phyloP scores from a whole-genome alignment of 37 sponge, comb jelly and placozoan genomes.

The Oopsacas minuta region DNA sequence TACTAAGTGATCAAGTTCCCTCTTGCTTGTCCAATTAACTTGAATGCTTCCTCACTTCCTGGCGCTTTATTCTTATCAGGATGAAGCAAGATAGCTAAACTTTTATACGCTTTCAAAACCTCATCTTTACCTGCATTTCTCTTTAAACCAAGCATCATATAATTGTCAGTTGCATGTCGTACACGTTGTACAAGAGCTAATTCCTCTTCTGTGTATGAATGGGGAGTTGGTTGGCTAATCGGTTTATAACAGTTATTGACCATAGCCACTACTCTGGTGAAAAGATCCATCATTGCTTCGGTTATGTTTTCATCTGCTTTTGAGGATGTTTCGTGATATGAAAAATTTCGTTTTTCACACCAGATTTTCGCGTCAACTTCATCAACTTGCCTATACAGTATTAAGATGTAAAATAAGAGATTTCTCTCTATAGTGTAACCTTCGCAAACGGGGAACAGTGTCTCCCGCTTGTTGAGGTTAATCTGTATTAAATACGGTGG shows the following conservation, averaged over 20 bases:
- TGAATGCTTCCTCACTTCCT: slow-evolving; percentile 91
- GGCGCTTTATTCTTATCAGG: slow-evolving; percentile 85
- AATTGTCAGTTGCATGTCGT: slow-evolving; percentile 27
- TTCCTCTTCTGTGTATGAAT: slow-evolving; percentile 59
- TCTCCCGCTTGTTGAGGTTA: too few species aligned
- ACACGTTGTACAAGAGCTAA: slow-evolving; percentile 44
- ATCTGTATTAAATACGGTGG: too few species aligned
- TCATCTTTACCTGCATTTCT: slow-evolving; percentile 52
- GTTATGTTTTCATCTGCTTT: slow-evolving; percentile 43
- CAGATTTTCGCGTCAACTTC: slow-evolving; percentile 61
- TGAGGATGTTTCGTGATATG: slow-evolving; percentile 82
- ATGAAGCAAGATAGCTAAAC: slow-evolving; percentile 69
- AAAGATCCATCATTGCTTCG: slow-evolving; percentile 26
- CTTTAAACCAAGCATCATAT: slow-evolving; percentile 53
- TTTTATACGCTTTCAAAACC: slow-evolving; percentile 58
- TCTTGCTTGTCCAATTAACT: slow-evolving; percentile 46
- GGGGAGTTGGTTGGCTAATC: neutral
- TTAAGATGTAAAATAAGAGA: too few species aligned
- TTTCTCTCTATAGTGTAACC: too few species aligned
- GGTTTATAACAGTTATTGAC: neutral
- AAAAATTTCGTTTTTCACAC: slow-evolving; percentile 75
- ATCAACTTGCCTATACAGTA: slow-evolving; percentile 26
- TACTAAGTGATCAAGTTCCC: slow-evolving; percentile 36
- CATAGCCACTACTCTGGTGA: neutral
- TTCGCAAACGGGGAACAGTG: too few species aligned